Base-by-base conservation (phyloP, 1,140 invertebrate genomes). In the Lethocerus indicus region DNA sequence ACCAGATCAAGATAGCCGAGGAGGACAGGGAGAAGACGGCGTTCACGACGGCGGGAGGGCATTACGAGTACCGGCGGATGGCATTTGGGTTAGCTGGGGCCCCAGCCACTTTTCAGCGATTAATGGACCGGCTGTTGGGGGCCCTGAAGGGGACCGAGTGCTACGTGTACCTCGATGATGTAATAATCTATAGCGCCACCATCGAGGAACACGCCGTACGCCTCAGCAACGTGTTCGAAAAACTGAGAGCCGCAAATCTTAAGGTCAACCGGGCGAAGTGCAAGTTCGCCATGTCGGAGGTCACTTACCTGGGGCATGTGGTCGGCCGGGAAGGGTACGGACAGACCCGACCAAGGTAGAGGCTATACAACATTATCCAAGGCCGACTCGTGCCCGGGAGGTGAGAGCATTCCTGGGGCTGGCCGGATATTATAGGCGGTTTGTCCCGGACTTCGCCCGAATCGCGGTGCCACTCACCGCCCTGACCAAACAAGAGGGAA, bases 331-430 rank as follows among this genome's bases (percentile, higher is more conserved):
- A 65, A 4, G 68, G 13, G 57, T 72, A 3, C 53, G 52, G 47
- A 65, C 67, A 5, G 60, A 68, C 54, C 64, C 61, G 14, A 43
- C 56, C 2, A 71, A 70, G 61, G 57, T 67, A 3, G 47, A 49
- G 41, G 53, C 58, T 3, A 54, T 70, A 14, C 45, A 53, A 51
- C 56, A 68, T 20, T 67, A 61, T 52, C 63, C 66, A 12, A 46
- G 25, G 24, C 64, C 67, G n/a, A 64, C 56, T 54, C 64, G 57
- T 46, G 2, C 40, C 5, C 63, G 64, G 44, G 55, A 67, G 25
- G 52, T 69, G 18, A 63, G 63, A 60, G 44, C 53, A 41, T 71
- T 71, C 54, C 39, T 71, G 47, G 70, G 69, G 21, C 50, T 70
- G 2, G 41, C 14, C 49, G 59, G 61, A 9, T 69, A 67, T 53